Evolutionary conservation across 2,888 invertebrate species (phyloP).

Genomic region (Idaea biselata): DNA sequence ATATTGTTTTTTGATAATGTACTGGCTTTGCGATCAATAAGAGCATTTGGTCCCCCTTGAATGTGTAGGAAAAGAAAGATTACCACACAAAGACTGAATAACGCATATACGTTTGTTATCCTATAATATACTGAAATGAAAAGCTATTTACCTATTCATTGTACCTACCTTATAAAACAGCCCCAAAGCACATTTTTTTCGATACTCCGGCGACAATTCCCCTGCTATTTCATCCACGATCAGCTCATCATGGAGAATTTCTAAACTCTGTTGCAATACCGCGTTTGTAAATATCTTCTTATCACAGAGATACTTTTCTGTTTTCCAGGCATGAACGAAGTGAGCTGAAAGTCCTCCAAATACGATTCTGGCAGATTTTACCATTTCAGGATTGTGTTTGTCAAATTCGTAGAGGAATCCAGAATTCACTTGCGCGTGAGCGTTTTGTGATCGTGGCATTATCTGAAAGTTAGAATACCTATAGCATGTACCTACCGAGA

Average conservation of each 20-base stretch:
- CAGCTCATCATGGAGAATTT: conserved; percentile 77
- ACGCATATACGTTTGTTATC: no score
- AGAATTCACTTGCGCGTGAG: conserved; percentile 88
- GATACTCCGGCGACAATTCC: conserved; percentile 80
- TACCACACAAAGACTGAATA: no score
- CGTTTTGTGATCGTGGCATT: conserved; percentile 86
- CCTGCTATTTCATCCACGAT: conserved; percentile 65
- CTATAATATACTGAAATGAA: no score
- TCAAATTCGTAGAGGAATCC: conserved; percentile 84
- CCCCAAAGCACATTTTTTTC: conserved; percentile 80
- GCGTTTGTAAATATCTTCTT: conserved; percentile 67
- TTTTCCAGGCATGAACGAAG: conserved; percentile 80
- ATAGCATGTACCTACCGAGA: no score
- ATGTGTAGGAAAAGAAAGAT: no score
- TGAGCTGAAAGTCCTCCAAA: conserved; percentile 78
- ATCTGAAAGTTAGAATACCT: conserved; percentile 70
- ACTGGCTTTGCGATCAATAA: no score
- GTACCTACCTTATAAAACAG: conserved; percentile 83
- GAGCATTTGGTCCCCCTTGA: no score
- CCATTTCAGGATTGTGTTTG: conserved; percentile 30
- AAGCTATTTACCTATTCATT: background rate
- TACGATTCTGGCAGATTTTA: conserved; percentile 79
- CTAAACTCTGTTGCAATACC: conserved; percentile 74
- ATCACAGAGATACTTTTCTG: conserved; percentile 71
- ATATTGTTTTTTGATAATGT: no score